phyloP scores from a whole-genome alignment of 2,113 vertebrate species.

The Sebastes fasciatus region DNA sequence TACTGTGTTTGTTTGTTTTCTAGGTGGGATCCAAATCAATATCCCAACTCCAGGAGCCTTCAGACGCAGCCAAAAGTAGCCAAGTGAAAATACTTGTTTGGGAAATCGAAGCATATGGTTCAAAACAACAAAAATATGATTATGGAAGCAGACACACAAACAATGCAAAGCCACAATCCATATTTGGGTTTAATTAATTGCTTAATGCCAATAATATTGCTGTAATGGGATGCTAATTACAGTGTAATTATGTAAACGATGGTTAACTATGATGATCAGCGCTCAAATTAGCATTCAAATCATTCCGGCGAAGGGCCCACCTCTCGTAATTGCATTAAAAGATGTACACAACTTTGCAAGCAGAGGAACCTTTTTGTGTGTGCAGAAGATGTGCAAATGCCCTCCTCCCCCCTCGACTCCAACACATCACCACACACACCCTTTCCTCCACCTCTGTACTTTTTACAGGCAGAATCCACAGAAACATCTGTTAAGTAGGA shows the following conservation, averaged over 20 bases:
- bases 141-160: constrained; percentile 42
- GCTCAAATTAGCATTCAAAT: constrained; percentile 78
- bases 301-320: constrained; percentile 72
- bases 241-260: constrained; percentile 80
- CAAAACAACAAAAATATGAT: constrained; percentile 38
- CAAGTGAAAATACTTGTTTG: constrained; percentile 77
- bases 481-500: constrained; percentile 84
- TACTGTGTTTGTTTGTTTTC: constrained; percentile 70
- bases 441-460: constrained; percentile 73
- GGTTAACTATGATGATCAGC: constrained; percentile 75
- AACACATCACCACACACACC: constrained; percentile 25
- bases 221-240: constrained; percentile 78
- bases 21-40: constrained; percentile 80
- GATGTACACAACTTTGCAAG: constrained; percentile 75
- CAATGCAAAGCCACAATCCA: constrained; percentile 64
- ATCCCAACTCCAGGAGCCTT: constrained; percentile 78
- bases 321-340: constrained; percentile 82
- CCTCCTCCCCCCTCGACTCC: constrained; percentile 20
- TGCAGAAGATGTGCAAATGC: constrained; percentile 42
- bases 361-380: constrained; percentile 45
- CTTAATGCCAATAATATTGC: constrained; percentile 80
- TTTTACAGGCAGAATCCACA: constrained; percentile 67
- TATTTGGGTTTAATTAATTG: constrained; percentile 79
- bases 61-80: constrained; percentile 79
- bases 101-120: constrained; percentile 56